Base-by-base conservation (phyloP, 2,797 vertebrate genomes). In the Sebastes steindachneri region DNA sequence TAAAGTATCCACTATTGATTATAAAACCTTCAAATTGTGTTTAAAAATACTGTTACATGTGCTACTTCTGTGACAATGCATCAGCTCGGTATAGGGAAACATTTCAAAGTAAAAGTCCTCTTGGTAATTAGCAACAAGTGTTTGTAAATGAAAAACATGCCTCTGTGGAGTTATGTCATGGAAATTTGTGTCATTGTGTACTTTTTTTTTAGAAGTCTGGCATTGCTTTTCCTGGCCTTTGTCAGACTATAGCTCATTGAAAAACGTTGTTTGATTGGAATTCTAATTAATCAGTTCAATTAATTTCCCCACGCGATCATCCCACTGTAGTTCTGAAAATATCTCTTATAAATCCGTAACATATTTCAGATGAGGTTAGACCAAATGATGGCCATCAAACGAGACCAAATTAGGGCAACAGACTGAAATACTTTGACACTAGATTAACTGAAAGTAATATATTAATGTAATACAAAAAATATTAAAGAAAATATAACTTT, bases 121-220 rank as follows among this genome's bases (percentile, higher is more conserved):
- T 55, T 51, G 54, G 17, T 65, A 31, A 65, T 66, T 28, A 35
- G 17, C 58, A 72, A 55, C 25, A 54, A 63, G 51, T 60, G 37
- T 73, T 57, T 67, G 37, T 67, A 70, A 75, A 82, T 77, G 25
- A 37, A 70, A 75, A 82, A 58, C 82, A 77, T 71, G 51, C 12
- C 54, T 65, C 19, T 66, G 9, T 57, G 48, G 33, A 68, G 25
- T 65, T 37, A 83, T 35, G 68, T 80, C 41, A 77, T 73, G 75
- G 60, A 68, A 73, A 76, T 59, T 29, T 55, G 21, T 76, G 62
- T 68, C 57, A 53, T 54, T 75, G 62, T 28, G 10, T 35, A 25
- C 11, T 59, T 3, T 19, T 17, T 63, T 72, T 31, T 51, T 51
- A 26, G 21, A 57, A 51, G 21, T 75, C 59, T 73, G 37, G 23